phyloP scores from a whole-genome alignment of 2,888 invertebrate species.

The Chrysina gloriosa region DNA sequence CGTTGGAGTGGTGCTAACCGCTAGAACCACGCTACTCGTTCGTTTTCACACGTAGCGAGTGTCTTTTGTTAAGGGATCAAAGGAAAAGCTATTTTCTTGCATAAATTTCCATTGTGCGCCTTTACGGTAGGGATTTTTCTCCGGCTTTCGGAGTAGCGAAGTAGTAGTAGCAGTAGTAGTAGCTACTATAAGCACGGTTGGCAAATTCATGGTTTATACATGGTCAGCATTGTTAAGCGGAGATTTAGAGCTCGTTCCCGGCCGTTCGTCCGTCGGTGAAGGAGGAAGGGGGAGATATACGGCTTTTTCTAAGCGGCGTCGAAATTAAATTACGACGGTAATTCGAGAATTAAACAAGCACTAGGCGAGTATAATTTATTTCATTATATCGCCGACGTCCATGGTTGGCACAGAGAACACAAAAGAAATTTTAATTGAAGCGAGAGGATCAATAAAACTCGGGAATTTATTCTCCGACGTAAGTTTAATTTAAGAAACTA shows the following conservation, averaged over 20 bases:
- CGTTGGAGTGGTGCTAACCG: slow-evolving; percentile 37
- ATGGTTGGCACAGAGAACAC: background rate
- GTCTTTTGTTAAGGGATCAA: slow-evolving; percentile 42
- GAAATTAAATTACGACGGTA: too few relatives aligned
- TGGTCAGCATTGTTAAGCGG: slow-evolving; percentile 28
- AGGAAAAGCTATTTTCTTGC: slow-evolving; percentile 41
- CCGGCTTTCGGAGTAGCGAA: background rate
- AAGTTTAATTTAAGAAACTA: slow-evolving; percentile 26
- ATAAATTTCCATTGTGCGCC: slow-evolving; percentile 42
- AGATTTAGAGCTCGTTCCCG: slow-evolving; percentile 24
- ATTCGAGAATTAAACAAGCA: too few relatives aligned
- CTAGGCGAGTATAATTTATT: too few relatives aligned
- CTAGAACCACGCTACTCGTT: slow-evolving; percentile 33
- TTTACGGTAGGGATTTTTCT: slow-evolving; percentile 28
- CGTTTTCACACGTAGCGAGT: slow-evolving; percentile 41
- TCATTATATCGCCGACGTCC: too few relatives aligned
- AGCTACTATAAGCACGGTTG: background rate
- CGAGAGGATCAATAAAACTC: slow-evolving; percentile 15
- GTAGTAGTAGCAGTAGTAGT: background rate
- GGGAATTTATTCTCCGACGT: slow-evolving; percentile 22
- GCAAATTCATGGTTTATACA: slow-evolving; percentile 36
- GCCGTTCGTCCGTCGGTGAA: slow-evolving; percentile 3
- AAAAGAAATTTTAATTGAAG: slow-evolving; percentile 12
- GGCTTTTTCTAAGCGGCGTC: slow-evolving; percentile 9
- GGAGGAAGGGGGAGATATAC: slow-evolving; percentile 8